Conservation (phyloP, 1,140 invertebrate species). For the Drosophila sechellia region DNA sequence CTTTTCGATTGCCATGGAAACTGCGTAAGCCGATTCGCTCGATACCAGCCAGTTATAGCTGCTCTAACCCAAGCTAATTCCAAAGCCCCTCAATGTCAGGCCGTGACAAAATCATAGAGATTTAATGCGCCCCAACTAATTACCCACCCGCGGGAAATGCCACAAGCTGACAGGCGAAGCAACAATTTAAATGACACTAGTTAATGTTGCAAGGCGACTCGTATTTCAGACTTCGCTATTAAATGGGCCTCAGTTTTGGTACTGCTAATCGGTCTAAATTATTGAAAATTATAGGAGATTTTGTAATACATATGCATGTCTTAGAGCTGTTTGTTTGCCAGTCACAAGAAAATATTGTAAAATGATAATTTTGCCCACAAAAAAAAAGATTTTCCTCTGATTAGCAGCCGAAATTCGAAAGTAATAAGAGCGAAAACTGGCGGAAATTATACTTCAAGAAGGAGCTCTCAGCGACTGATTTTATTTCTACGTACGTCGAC, state of each 20-base stretch:
- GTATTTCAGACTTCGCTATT: neutral
- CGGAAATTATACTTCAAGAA: neutral
- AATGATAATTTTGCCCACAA: neutral
- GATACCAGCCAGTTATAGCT: slow-evolving; percentile 1
- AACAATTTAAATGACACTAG: slow-evolving; percentile 39
- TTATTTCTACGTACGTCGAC: neutral
- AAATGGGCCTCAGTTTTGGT: neutral
- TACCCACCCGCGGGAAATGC: slow-evolving; percentile 33
- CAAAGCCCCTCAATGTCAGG: slow-evolving; percentile 39
- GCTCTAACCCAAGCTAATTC: slow-evolving; percentile 9
- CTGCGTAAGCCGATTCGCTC: slow-evolving; percentile 46
- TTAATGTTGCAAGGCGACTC: slow-evolving; percentile 17
- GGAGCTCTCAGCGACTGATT: neutral
- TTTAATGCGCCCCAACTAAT: slow-evolving; percentile 64
- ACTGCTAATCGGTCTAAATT: neutral
- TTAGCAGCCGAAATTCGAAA: neutral
- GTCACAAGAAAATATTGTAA: too few species aligned
- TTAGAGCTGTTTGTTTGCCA: too few species aligned
- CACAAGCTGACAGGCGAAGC: slow-evolving; percentile 25
- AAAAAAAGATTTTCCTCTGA: neutral
- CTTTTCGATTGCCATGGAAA: slow-evolving; percentile 35
- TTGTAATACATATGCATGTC: neutral
- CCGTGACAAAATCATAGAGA: slow-evolving; percentile 60
- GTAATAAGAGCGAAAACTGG: neutral
- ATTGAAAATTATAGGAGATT: neutral